phyloP scores from a whole-genome alignment of 1,140 invertebrate genomes.

The Myzus persicae region DNA sequence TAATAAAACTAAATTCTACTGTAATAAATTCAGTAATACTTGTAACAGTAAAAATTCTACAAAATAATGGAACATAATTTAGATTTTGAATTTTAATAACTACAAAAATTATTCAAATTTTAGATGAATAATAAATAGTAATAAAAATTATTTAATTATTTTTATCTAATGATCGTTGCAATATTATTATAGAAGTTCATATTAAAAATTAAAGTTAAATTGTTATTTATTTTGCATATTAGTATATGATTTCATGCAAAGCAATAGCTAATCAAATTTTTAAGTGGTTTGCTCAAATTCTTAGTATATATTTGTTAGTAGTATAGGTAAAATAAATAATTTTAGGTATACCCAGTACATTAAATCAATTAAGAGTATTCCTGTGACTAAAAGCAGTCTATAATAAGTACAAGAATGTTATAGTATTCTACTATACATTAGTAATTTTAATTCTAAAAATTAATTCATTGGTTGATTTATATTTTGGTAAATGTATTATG shows the following conservation, averaged over 20 bases:
- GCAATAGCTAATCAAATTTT: background rate
- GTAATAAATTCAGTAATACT: background rate
- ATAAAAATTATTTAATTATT: background rate
- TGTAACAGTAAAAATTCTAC: background rate
- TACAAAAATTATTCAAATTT: background rate
- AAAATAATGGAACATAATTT: background rate
- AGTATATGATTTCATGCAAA: constrained; percentile 4
- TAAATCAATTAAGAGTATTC: background rate
- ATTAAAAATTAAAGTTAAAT: background rate
- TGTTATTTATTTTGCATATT: background rate
- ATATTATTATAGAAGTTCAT: background rate
- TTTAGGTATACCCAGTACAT: background rate
- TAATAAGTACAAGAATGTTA: background rate
- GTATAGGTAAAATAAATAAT: background rate
- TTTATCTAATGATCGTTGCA: background rate
- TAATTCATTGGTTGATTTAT: background rate
- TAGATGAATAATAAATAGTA: background rate
- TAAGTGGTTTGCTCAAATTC: background rate
- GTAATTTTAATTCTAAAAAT: background rate
- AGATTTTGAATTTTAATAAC: background rate
- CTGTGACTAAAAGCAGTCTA: background rate
- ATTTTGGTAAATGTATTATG: background rate
- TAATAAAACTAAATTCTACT: background rate
- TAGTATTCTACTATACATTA: background rate
- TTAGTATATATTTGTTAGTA: background rate